phyloP scores from a whole-genome alignment of 2,888 invertebrate genomes.

The Xestia ashworthii region DNA sequence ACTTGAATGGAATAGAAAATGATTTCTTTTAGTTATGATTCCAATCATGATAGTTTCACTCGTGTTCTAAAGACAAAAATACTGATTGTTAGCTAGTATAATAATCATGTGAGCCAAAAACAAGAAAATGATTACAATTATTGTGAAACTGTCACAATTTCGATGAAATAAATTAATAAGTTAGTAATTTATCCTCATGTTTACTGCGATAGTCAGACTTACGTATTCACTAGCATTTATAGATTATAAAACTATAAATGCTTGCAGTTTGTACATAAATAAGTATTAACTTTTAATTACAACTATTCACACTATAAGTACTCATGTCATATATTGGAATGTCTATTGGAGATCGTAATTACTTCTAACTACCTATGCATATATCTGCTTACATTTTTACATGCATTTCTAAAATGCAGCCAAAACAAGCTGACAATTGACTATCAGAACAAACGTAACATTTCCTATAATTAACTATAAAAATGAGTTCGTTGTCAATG shows the following conservation, averaged over 20 bases:
- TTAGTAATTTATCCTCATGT: slow-evolving; percentile 69
- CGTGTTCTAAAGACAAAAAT: slow-evolving; percentile 49
- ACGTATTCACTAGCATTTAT: slow-evolving; percentile 63
- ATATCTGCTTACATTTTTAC: slow-evolving; percentile 57
- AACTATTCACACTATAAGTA: slow-evolving; percentile 70
- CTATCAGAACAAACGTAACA: slow-evolving; percentile 66
- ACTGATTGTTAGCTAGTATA: slow-evolving; percentile 36
- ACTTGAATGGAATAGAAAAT: slow-evolving; percentile 63
- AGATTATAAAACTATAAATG: slow-evolving; percentile 74
- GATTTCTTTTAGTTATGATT: slow-evolving; percentile 66
- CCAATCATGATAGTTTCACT: slow-evolving; percentile 71
- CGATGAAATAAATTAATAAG: slow-evolving; percentile 70
- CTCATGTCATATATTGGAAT: slow-evolving; percentile 70
- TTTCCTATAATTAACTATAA: slow-evolving; percentile 63
- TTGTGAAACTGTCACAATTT: slow-evolving; percentile 72
- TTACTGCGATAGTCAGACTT: slow-evolving; percentile 83
- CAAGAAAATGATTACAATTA: slow-evolving; percentile 39
- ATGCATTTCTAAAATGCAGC: slow-evolving; percentile 64
- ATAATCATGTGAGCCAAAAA: slow-evolving; percentile 38
- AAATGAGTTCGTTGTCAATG: slow-evolving; percentile 65
- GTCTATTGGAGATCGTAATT: slow-evolving; percentile 69
- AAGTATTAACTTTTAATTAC: slow-evolving; percentile 62
- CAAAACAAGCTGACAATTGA: slow-evolving; percentile 60
- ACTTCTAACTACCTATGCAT: slow-evolving; percentile 55
- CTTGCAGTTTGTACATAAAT: slow-evolving; percentile 80